phyloP scores from a whole-genome alignment of 2,797 vertebrate species.

The Benthosema pterotum region DNA sequence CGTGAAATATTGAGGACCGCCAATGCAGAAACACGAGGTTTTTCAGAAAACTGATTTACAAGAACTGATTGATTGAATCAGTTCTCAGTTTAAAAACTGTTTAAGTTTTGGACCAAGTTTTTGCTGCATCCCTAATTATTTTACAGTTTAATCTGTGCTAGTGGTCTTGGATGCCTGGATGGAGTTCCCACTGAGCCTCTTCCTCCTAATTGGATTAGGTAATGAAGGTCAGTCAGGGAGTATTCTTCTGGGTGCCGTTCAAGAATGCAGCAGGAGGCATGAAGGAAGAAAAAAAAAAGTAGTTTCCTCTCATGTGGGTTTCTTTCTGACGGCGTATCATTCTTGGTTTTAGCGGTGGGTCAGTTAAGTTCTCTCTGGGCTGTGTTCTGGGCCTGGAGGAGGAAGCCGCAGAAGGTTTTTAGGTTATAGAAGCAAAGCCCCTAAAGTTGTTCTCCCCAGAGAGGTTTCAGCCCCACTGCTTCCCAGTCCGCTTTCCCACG shows the following conservation, averaged over 20 bases:
- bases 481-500: slow-evolving; percentile 54
- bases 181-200: not conserved
- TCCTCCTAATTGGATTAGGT: slow-evolving; percentile 12
- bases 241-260: not conserved
- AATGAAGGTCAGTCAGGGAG: slow-evolving; percentile 2
- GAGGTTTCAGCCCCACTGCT: slow-evolving; percentile 25
- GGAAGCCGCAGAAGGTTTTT: not conserved
- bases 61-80: too few relatives aligned
- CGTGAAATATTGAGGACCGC: too few relatives aligned
- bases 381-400: slow-evolving; percentile 4
- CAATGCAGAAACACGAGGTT: too few relatives aligned
- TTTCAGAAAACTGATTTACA: too few relatives aligned
- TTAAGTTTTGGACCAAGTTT: too few relatives aligned
- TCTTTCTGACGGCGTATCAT: slow-evolving; percentile 8
- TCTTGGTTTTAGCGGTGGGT: slow-evolving; percentile 7
- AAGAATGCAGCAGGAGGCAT: slow-evolving; percentile 12
- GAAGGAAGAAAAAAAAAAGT: slow-evolving; percentile 5
- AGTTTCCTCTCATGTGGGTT: slow-evolving; percentile 11
- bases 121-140: too few relatives aligned
- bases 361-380: slow-evolving; percentile 10
- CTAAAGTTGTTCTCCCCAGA: slow-evolving; percentile 15
- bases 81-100: too few relatives aligned
- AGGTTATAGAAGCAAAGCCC: slow-evolving; percentile 12
- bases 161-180: not conserved
- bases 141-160: not conserved